Evolutionary conservation across 2,797 vertebrate genomes (phyloP), one percentile per base, ranked within the genome.

Genomic region (Alfaro cultratus): DNA sequence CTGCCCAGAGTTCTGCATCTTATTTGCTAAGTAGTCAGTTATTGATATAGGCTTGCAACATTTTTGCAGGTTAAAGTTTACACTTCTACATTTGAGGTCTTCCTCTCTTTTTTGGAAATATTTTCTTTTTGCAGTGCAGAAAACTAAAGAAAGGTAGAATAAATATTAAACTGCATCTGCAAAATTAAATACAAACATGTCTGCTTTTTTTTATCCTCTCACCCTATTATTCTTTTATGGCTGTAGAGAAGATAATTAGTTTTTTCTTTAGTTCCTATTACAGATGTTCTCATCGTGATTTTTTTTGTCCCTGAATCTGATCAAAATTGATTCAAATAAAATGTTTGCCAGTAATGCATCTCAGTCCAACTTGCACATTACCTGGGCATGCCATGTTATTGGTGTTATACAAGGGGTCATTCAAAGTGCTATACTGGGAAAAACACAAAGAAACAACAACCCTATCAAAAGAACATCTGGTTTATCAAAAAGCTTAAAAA

Each of bases 1-100:
- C 72, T 21, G 72, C 26, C 36, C 5, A 31, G 41, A 81, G 67
- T 68, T 74, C 67, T 34, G 36, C 18, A 39, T 67, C 79, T 72
- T 51, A 78, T 73, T 15, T 51, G 39, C 47, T 36, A 36, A 21
- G 36, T 29, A n/a, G 13, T 36, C 15, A 67, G 34, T 64, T 36
- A 64, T 2, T 34, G 1, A 68, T 41, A 12, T 10, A 26, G 26
- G 64, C 34, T 11, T 68, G 8, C 31, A 57, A 57, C n/a, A 57
- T 57, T 29, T 18, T 21, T 62, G 5, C 1, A 36, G 62, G 31
- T 36, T 62, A 36, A 36, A 36, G 15, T 18, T 36, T 26, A 21
- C 29, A 62, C 60, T 21, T 62, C 29, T 15, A 1, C 13, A 31
- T 60, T 29, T 53, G 5, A 60, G 29, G n/a, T 31, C 12, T 60